Conservation (phyloP, 2,888 invertebrate species). For the Eristalinus sepulchralis region DNA sequence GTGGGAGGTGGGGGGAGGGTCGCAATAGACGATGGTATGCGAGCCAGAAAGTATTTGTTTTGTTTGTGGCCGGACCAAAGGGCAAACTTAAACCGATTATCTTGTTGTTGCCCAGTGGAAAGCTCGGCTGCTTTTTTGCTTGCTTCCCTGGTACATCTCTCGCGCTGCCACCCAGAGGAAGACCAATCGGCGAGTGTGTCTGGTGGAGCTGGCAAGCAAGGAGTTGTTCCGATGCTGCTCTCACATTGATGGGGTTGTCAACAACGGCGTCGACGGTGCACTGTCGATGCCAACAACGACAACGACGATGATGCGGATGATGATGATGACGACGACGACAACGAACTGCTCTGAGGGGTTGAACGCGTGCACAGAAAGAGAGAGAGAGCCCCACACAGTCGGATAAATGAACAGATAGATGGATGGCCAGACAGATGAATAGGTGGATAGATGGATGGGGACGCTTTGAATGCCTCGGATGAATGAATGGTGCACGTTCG, state of each 20-base stretch:
- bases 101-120: constrained; percentile 67
- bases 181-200: not conserved
- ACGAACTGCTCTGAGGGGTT: not conserved
- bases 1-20: not conserved
- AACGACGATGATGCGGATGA: constrained; percentile 27
- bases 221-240: constrained; percentile 48
- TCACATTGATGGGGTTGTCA: constrained; percentile 72
- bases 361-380: constrained; percentile 32
- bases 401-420: constrained; percentile 51
- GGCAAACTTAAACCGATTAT: constrained; percentile 71
- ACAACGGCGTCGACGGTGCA: constrained; percentile 21
- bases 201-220: not conserved
- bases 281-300: constrained; percentile 62
- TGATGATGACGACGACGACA: constrained; percentile 57
- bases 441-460: constrained; percentile 25
- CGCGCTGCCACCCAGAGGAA: constrained; percentile 12
- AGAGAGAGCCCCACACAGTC: no score
- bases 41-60: constrained; percentile 70
- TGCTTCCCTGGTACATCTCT: constrained; percentile 21
- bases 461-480: constrained; percentile 39
- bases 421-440: not conserved
- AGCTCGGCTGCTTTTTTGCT: constrained; percentile 34
- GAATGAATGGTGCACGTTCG: constrained; percentile 59
- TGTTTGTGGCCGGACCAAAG: constrained; percentile 69
- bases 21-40: constrained; percentile 40